Base-by-base conservation (phyloP, 2,113 vertebrate species). In the Tautogolabrus adspersus region DNA sequence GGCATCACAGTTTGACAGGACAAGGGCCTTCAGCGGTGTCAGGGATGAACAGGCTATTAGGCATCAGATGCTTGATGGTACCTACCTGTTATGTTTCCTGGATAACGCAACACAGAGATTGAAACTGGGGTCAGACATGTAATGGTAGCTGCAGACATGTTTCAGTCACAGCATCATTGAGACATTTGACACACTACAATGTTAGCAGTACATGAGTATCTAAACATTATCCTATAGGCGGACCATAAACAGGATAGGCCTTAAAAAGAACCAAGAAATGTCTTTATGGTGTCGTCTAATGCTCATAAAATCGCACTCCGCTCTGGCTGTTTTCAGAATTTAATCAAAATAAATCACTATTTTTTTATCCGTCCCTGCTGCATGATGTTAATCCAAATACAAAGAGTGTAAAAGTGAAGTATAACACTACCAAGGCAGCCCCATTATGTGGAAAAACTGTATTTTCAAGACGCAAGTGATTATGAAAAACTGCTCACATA, bases 401-500 rank as follows among this genome's bases (percentile, higher is more conserved):
- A 26, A 26, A 10, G 54, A 42, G 11, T 19, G 10, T 13, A 60
- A 79, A 75, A 65, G 11, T 26, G 22, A 75, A 82, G 23, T 18
- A 58, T 12, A 74, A 18, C 37, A 37, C 46, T 60, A 51, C 21
- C 61, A 38, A 44, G 19, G 34, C 59, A 65, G 38, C 44, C 10
- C 56, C 26, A 10, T 42, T 19, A 22, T 30, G 16, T 10, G 10
- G 59, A 55, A 72, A 72, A 82, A 78, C 46, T 4, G 30, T 38
- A 61, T 76, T 84, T 82, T 81, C 37, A 55, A 78, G 58, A 81
- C 49, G 10, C 22, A 77, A 86, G 58, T 86, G 83, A 90, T 79
- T 76, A 90, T 82, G 79, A 86, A 86, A 81, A 91, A 75, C 3
- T 80, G 72, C 83, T 75, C 67, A 74, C 75, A 89, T 71, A 75